These are phyloP conservation scores for Dicentrarchus labrax DNA, from an alignment of 2,113 vertebrate genomes.

Conservation along the genomic window DNA sequence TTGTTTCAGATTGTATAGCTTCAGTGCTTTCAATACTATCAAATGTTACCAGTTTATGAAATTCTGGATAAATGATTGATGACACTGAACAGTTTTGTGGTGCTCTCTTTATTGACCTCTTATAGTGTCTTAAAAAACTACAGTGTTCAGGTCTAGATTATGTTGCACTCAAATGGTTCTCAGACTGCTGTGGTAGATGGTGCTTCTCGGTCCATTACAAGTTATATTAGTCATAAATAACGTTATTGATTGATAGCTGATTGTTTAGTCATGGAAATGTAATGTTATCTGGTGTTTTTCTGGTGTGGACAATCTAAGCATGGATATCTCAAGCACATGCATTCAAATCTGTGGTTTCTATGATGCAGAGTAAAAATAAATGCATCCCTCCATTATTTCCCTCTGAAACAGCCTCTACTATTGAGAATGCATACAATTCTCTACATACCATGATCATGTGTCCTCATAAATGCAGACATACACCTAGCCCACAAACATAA, in stretches of 20 bases:
- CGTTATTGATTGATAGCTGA: not conserved
- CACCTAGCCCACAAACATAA: not conserved
- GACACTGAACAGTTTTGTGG: not conserved
- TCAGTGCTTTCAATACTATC: too few relatives aligned
- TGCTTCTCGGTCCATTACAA: not conserved
- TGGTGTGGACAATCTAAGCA: not conserved
- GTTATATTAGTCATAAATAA: not conserved
- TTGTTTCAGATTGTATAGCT: too few relatives aligned
- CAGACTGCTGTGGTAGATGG: too few relatives aligned
- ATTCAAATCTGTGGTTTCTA: conserved; percentile 13
- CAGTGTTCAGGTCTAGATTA: not conserved
- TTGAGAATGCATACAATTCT: conserved; percentile 8
- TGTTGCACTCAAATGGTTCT: not conserved
- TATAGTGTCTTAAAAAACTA: not conserved
- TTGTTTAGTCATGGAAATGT: not conserved
- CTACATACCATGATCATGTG: not conserved
- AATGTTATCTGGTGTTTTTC: not conserved
- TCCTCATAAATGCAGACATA: not conserved
- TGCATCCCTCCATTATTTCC: conserved; percentile 8
- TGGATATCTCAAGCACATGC: not conserved
- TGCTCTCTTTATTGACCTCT: not conserved
- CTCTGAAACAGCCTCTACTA: conserved; percentile 22
- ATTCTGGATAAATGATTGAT: not conserved
- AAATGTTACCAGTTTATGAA: not conserved
- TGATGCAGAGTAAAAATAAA: conserved; percentile 10